Conservation (phyloP, 1,140 invertebrate genomes). For the Oryzaephilus surinamensis region DNA sequence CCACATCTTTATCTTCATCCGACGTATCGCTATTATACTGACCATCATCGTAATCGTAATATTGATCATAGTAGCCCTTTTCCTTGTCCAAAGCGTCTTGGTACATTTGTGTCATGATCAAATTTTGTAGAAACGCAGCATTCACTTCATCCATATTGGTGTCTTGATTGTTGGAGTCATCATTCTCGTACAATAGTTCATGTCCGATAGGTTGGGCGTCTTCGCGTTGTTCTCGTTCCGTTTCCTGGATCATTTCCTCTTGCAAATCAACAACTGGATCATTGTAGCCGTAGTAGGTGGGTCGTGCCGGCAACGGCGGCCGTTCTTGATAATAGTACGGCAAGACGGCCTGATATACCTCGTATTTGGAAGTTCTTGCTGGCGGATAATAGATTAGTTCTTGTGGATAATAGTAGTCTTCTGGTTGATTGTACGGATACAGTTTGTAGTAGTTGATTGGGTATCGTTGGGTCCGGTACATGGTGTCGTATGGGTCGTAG, state of each 20-base stretch:
- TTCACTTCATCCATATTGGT: constrained; percentile 45
- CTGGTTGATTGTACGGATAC: constrained; percentile 44
- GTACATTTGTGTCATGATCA: constrained; percentile 51
- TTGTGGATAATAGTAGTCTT: constrained; percentile 41
- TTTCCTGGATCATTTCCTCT: constrained; percentile 37
- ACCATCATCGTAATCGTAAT: constrained; percentile 35
- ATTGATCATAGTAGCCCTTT: constrained; percentile 20
- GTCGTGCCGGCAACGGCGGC: constrained; percentile 20
- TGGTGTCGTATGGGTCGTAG: constrained; percentile 34
- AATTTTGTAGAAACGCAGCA: constrained; percentile 49
- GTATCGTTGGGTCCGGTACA: constrained; percentile 27
- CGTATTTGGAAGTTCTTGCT: constrained; percentile 33
- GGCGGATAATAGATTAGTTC: constrained; percentile 35
- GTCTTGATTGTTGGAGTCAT: constrained; percentile 26
- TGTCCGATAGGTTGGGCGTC: constrained; percentile 48
- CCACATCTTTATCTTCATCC: constrained; percentile 47
- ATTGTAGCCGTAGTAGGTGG: constrained; percentile 33
- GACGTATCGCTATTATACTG: constrained; percentile 20
- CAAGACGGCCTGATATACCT: constrained; percentile 35
- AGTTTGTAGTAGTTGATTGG: constrained; percentile 32
- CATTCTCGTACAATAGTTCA: constrained; percentile 49
- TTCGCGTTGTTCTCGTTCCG: constrained; percentile 38
- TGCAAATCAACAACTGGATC: constrained; percentile 35
- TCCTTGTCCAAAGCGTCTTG: constrained; percentile 39
- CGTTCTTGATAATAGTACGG: constrained; percentile 37